Evolutionary conservation across 2,797 vertebrate species (phyloP), one percentile per base, ranked within the genome.

Genomic region (Centroberyx gerrardi): DNA sequence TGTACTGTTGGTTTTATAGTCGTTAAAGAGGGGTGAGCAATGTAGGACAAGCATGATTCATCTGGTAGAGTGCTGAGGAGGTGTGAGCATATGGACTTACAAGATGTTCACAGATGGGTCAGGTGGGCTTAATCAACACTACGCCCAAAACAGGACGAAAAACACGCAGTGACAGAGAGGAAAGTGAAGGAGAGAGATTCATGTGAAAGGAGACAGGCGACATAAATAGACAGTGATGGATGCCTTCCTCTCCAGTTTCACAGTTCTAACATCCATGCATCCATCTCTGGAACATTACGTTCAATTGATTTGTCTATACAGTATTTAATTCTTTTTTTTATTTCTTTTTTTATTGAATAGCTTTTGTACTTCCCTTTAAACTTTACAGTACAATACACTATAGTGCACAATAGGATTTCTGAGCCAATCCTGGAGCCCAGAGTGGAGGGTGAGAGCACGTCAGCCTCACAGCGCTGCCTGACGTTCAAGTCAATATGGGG

Each of bases 321-420:
- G 83, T 94, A 91, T 89, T 91, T 90, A 90, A 92, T 93, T 95
- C 81, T 88, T 89, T 82, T 90, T 89, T 81, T 89, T 81, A 82
- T 94, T 88, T 89, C 82, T 90, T 89, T 82, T 76, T 86, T 83
- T 94, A 94, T 95, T 86, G 88, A 93, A 90, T 85, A 94, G 90
- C 89, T 87, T 94, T 96, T 96, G 95, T 96, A 97, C 96, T 94
- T 98, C 97, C 97, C 96, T 98, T 98, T 98, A 93, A 96, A 95
- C 96, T 96, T 98, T 97, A 98, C 97, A 99, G 97, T 98, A 97
- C 95, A 96, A 96, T 94, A 97, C 96, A 97, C 97, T 96, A 95
- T 96, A 98, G 97, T 99, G 97, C 97, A 97, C 96, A 95, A 95
- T 90, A 95, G 95, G 88, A 94, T 95, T 96, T 97, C 95, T 93